Conservation (phyloP, 53 echinoderm and acorn worm genomes). For the Henricia sp. region DNA sequence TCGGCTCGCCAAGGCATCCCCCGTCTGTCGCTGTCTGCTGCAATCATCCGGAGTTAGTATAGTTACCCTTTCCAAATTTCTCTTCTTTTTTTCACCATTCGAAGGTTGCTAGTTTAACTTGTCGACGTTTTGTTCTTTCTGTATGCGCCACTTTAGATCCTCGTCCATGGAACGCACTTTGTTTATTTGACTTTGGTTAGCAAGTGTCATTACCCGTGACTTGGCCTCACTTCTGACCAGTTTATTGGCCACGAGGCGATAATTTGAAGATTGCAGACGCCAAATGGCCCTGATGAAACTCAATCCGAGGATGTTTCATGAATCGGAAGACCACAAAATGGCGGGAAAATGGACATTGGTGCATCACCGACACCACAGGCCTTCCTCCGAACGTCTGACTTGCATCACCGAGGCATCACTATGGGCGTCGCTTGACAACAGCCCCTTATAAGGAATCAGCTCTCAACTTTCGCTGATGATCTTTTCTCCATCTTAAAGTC, state of each 20-base stretch:
- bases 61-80: too few relatives aligned
- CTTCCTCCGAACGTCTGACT: neutral
- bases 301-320: neutral
- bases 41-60: too few relatives aligned
- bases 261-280: conserved; percentile 2
- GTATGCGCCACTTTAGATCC: too few relatives aligned
- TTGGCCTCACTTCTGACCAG: neutral
- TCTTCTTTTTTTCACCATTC: too few relatives aligned
- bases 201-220: neutral
- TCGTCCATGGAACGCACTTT: conserved; percentile 26
- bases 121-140: neutral
- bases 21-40: too few relatives aligned
- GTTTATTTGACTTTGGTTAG: conserved; percentile 49
- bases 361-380: neutral
- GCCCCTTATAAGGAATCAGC: conserved; percentile 8
- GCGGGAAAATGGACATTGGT: neutral
- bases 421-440: neutral
- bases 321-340: neutral
- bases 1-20: neutral
- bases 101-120: neutral
- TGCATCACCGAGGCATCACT: conserved; percentile 11
- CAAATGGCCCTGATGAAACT: neutral
- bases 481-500: neutral
- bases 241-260: conserved; percentile 1
- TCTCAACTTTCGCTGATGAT: neutral